These are phyloP conservation scores for Coryphaenoides rupestris DNA, from an alignment of 2,113 vertebrate genomes.

Conservation along the genomic window DNA sequence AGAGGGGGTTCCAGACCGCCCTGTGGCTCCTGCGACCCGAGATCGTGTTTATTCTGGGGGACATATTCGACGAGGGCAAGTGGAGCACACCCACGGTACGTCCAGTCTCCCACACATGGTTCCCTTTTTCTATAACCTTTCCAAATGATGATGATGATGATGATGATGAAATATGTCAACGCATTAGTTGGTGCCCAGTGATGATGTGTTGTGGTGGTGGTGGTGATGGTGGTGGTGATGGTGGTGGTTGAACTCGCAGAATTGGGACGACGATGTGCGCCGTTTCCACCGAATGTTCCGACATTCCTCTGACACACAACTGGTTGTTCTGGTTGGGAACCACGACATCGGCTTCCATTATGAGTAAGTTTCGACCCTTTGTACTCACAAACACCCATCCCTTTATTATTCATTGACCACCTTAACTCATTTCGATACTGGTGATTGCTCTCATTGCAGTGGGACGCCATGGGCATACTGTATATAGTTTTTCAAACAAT, in stretches of 20 bases:
- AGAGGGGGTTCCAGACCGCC: conserved; percentile 93
- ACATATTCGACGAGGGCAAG: conserved; percentile 96
- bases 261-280: conserved; percentile 83
- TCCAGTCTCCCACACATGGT: not conserved
- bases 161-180: not conserved
- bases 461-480: too few species aligned
- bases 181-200: not conserved
- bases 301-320: conserved; percentile 73
- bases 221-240: not conserved
- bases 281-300: conserved; percentile 83
- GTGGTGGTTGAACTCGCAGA: conserved; percentile 56
- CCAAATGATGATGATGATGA: not conserved
- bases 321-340: conserved; percentile 84
- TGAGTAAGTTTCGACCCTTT: conserved; percentile 69
- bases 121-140: not conserved
- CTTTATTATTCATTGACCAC: too few species aligned
- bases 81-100: conserved; percentile 92
- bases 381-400: too few species aligned
- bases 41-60: conserved; percentile 90
- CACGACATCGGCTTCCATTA: conserved; percentile 93
- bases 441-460: too few species aligned
- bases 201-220: not conserved
- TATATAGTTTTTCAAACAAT: too few species aligned
- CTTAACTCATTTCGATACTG: too few species aligned
- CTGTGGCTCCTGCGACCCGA: conserved; percentile 87